Conservation (phyloP, 2,113 vertebrate species). For the Seriola dumerili region DNA sequence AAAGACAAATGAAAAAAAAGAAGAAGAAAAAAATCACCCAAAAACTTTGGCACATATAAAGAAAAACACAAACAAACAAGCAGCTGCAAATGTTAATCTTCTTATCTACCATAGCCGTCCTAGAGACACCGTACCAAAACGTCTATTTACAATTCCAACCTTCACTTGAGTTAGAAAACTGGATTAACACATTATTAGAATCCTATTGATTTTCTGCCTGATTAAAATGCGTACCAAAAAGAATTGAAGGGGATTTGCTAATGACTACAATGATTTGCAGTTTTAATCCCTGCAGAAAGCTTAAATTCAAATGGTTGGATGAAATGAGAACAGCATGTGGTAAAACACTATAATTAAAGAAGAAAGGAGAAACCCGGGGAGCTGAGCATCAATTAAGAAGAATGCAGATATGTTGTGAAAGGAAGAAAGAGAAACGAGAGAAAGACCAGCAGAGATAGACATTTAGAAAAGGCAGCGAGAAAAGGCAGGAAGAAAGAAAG, state of each 20-base stretch:
- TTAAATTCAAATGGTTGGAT: constrained; percentile 54
- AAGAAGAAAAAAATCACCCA: background rate
- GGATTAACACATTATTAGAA: constrained; percentile 51
- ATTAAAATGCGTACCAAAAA: constrained; percentile 50
- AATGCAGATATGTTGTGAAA: constrained; percentile 38
- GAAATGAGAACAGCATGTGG: constrained; percentile 58
- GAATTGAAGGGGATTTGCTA: constrained; percentile 54
- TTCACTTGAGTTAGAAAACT: constrained; percentile 26
- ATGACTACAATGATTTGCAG: constrained; percentile 57
- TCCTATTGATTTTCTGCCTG: constrained; percentile 58
- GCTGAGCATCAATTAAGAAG: constrained; percentile 49
- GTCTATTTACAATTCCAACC: constrained; percentile 34
- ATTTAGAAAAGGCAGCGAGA: background rate
- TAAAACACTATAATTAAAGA: constrained; percentile 67
- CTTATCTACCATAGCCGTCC: constrained; percentile 38
- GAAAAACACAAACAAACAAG: constrained; percentile 21
- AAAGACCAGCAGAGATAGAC: background rate
- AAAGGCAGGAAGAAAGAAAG: background rate
- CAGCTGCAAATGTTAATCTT: constrained; percentile 39
- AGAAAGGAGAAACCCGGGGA: constrained; percentile 34
- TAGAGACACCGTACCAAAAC: constrained; percentile 4
- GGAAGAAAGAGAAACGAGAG: constrained; percentile 16
- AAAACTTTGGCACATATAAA: background rate
- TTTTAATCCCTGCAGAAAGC: constrained; percentile 53
- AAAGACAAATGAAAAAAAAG: background rate